These are phyloP conservation scores for Colostygia pectinataria DNA, from an alignment of 2,888 invertebrate genomes.

Conservation along the genomic window DNA sequence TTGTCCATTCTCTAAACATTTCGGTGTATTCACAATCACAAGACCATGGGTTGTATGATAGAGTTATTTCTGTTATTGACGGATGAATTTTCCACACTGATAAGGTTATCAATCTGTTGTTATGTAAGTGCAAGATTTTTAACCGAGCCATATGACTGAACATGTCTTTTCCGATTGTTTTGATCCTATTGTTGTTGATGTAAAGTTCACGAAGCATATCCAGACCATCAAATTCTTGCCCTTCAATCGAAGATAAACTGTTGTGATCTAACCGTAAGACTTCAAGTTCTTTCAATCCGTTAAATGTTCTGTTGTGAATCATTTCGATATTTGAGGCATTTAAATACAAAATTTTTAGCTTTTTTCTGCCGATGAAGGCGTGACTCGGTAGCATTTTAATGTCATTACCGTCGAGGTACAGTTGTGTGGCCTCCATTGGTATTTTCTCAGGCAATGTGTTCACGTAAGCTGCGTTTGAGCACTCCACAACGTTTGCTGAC, in stretches of 20 bases:
- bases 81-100: constrained; percentile 88
- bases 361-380: constrained; percentile 93
- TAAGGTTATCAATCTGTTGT: constrained; percentile 87
- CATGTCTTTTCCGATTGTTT: constrained; percentile 87
- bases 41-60: constrained; percentile 90
- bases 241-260: constrained; percentile 86
- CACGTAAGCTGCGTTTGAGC: constrained; percentile 87
- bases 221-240: constrained; percentile 91
- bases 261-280: constrained; percentile 90
- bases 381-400: constrained; percentile 89
- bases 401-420: constrained; percentile 93
- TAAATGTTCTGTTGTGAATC: constrained; percentile 92
- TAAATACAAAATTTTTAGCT: constrained; percentile 88
- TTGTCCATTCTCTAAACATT: constrained; percentile 89
- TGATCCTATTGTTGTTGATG: constrained; percentile 88
- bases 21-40: constrained; percentile 92
- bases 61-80: constrained; percentile 84
- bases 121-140: constrained; percentile 86
- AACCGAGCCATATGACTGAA: constrained; percentile 86
- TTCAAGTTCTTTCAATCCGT: constrained; percentile 90
- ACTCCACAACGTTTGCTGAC: constrained; percentile 93
- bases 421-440: constrained; percentile 95
- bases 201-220: constrained; percentile 88
- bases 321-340: constrained; percentile 90
- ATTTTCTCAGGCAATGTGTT: constrained; percentile 90